Percentiles rank a stretch among this genome's conserved stretches.
These are phyloP conservation scores for Ricordea florida DNA, from an alignment of 92 coral and sea anemone species.

Conservation along the genomic window DNA sequence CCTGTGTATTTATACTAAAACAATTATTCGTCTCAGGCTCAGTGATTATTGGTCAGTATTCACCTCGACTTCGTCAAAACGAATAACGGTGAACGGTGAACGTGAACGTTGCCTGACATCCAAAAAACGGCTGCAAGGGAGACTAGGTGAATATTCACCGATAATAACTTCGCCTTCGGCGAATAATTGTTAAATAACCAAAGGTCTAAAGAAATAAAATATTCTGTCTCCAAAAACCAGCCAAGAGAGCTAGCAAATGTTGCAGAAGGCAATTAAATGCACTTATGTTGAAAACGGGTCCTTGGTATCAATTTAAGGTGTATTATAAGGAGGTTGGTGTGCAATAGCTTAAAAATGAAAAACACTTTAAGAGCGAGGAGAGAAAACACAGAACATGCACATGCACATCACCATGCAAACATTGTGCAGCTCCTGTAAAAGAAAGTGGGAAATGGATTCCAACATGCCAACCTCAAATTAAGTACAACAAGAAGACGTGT, in stretches of 20 bases:
- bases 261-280: constrained; percentile 5
- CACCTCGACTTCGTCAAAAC: no score
- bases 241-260: constrained; percentile 1
- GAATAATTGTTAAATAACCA: no score
- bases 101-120: no score
- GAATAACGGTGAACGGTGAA: no score
- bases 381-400: constrained; percentile 54
- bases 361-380: not conserved
- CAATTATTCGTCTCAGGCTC: no score
- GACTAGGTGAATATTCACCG: no score
- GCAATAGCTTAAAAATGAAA: constrained; percentile 9
- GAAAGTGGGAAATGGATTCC: constrained; percentile 39
- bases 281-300: constrained; percentile 1
- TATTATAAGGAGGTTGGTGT: constrained; percentile 18
- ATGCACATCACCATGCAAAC: constrained; percentile 45
- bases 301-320: constrained; percentile 9
- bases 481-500: no score
- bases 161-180: no score
- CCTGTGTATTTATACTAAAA: no score
- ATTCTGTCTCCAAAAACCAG: not conserved
- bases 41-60: no score
- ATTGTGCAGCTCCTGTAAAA: constrained; percentile 45
- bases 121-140: no score
- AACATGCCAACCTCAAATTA: not conserved
- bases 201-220: constrained; percentile 12